A percentile compares a stretch with the other conserved stretches of the same genome.
Evolutionary conservation across 2,113 vertebrate genomes (phyloP).

Genomic region (Daboia siamensis): DNA sequence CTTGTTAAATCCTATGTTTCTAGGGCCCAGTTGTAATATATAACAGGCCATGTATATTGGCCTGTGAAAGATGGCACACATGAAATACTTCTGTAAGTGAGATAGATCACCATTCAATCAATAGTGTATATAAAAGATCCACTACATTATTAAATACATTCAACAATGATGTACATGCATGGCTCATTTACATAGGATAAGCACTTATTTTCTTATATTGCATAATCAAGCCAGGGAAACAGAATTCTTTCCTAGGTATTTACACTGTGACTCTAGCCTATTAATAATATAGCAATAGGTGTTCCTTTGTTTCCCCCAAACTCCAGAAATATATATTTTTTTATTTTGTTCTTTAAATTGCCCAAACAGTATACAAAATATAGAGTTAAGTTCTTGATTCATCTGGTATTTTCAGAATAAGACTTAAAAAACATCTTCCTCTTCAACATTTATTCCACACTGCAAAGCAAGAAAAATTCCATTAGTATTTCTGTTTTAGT

Average conservation of each 20-base stretch:
- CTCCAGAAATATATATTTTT: not conserved
- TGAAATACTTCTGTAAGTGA: not conserved
- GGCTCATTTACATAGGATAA: not conserved
- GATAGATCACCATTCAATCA: not conserved
- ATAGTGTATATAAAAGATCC: not conserved
- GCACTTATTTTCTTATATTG: not conserved
- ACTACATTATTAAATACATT: not conserved
- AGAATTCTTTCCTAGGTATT: not conserved
- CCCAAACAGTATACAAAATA: not conserved
- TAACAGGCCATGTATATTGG: not conserved
- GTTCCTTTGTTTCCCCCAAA: constrained; percentile 4
- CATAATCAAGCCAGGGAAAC: not conserved
- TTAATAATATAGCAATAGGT: not conserved
- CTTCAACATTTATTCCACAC: not conserved
- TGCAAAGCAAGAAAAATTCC: not conserved
- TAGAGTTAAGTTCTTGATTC: not conserved
- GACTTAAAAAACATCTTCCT: not conserved
- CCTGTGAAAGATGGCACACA: not conserved
- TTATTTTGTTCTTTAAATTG: too few relatives aligned
- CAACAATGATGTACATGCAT: not conserved
- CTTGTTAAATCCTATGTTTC: not conserved
- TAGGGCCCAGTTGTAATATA: not conserved
- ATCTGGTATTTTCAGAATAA: not conserved
- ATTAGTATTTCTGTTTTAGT: not conserved
- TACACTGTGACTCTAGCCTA: not conserved